A percentile compares a stretch with the other conserved stretches of the same genome.
Conservation (phyloP, 2,888 invertebrate species). For the Deilephila elpenor region DNA sequence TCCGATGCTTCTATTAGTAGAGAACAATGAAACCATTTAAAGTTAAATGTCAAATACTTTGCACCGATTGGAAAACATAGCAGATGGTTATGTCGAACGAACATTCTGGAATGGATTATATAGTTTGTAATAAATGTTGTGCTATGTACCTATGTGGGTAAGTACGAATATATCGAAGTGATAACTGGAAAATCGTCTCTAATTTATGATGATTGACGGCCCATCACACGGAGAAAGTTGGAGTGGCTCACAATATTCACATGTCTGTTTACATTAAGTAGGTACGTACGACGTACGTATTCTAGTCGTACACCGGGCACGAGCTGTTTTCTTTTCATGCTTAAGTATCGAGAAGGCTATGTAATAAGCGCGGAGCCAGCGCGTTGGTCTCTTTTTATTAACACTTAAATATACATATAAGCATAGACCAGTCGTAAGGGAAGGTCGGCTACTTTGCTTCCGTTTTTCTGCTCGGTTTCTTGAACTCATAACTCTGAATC, state of each 20-base stretch:
- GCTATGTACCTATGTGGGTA: conserved; percentile 37
- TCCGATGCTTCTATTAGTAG: background rate
- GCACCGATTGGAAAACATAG: background rate
- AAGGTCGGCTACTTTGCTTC: conserved; percentile 58
- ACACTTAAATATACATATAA: conserved; percentile 28
- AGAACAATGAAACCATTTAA: conserved; percentile 28
- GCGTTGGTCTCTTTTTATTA: conserved; percentile 36
- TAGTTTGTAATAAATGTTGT: conserved; percentile 7
- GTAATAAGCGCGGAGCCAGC: conserved; percentile 35
- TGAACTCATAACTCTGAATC: conserved; percentile 43
- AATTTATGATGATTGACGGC: conserved; percentile 78
- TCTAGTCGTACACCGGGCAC: conserved; percentile 41
- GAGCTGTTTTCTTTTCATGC: conserved; percentile 47
- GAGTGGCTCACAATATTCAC: conserved; percentile 72
- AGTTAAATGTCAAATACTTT: background rate
- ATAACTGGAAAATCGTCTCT: conserved; percentile 75
- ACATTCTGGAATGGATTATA: background rate
- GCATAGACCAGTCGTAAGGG: conserved; percentile 35
- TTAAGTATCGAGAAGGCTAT: conserved; percentile 43
- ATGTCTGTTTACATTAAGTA: conserved; percentile 70
- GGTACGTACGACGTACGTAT: conserved; percentile 46
- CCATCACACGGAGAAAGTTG: conserved; percentile 78
- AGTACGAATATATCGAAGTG: conserved; percentile 55
- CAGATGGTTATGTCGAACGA: background rate
- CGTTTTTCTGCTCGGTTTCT: conserved; percentile 56